Evolutionary conservation across 2,113 vertebrate genomes (phyloP).

Genomic region (Zosterops hypoxanthus): DNA sequence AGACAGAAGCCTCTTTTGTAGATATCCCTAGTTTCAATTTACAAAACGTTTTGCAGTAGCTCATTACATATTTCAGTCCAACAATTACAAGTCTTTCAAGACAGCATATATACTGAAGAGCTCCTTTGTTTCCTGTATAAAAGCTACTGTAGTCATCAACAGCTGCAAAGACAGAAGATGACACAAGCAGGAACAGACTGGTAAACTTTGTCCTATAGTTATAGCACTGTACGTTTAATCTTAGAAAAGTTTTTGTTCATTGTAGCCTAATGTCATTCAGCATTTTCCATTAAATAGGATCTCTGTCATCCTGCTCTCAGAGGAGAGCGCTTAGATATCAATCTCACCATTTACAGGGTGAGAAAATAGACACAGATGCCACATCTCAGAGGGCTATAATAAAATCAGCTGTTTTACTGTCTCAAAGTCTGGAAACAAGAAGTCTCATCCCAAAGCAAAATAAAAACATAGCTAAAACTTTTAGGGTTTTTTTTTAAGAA

Average conservation of each 20-base stretch:
- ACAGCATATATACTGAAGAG: slow-evolving; percentile 62
- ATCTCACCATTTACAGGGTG: slow-evolving; percentile 33
- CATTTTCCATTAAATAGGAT: slow-evolving; percentile 43
- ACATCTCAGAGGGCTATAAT: slow-evolving; percentile 21
- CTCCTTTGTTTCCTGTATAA: slow-evolving; percentile 76
- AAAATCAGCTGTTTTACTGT: slow-evolving; percentile 20
- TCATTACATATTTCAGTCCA: slow-evolving; percentile 63
- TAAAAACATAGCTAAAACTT: background rate
- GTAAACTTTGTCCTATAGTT: slow-evolving; percentile 67
- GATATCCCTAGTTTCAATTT: slow-evolving; percentile 7
- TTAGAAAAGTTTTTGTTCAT: slow-evolving; percentile 67
- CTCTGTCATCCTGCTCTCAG: slow-evolving; percentile 15
- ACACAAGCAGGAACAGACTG: slow-evolving; percentile 76
- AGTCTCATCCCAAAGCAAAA: background rate
- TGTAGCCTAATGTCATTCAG: slow-evolving; percentile 52
- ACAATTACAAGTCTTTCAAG: slow-evolving; percentile 70
- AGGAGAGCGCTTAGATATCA: background rate
- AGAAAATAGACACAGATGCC: slow-evolving; percentile 49
- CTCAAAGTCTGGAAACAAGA: slow-evolving; percentile 21
- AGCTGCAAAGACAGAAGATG: slow-evolving; percentile 84
- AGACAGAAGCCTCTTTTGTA: background rate
- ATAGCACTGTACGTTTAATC: slow-evolving; percentile 58
- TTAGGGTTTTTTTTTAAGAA: background rate
- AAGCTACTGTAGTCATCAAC: slow-evolving; percentile 79
- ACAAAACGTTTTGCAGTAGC: slow-evolving; percentile 29